Evolutionary conservation across 2,888 invertebrate genomes (phyloP), one percentile per base, ranked within the genome.

Genomic region (Nasonia oneida): DNA sequence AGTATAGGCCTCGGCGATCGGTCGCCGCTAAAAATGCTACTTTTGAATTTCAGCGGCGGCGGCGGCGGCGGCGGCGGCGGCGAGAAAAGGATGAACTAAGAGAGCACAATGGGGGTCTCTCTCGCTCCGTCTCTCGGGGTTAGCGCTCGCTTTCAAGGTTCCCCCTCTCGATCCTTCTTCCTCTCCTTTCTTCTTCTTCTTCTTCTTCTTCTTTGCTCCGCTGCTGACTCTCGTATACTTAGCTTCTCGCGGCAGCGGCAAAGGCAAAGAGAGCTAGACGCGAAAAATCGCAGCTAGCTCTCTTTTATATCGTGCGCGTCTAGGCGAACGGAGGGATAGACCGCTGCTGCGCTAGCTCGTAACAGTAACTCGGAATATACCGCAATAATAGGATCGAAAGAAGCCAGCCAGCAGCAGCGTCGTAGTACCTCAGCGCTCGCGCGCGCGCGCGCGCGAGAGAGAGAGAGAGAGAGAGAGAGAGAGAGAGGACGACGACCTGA

Each of bases 121-220:
- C 47, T 61, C 47, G 29, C 57, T 57, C 57, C n/a, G 57, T 71
- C 18, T 42, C 85, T 23, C 23, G 87, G 88, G 89, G 90, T 89
- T 89, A 89, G 88, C 88, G 89, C 76, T 88, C 90, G 89, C 88
- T 88, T 88, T 88, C 89, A 90, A 90, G 89, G 89, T 87, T 88
- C 86, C 81, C 73, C 76, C 82, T 78, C 74, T 39, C 73, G 18
- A 39, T 64, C 79, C 78, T 29, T 39, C 37, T 76, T 57, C 71
- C n/a, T 47, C 33, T 29, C 47, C 42, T 12, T 39, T 73, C 73
- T 70, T 78, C n/a, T 57, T 70, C 74, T 75, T 76, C 67, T 61
- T 33, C 77, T 61, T 33, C 77, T 70, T 33, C 29, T 14, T n/a
- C 47, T 42, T 12, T 29, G 18, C 57, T 15, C 57, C 6, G n/a